Evolutionary conservation across 2,797 vertebrate species (phyloP), one percentile per base, ranked within the genome.

Genomic region (Tapera naevia): DNA sequence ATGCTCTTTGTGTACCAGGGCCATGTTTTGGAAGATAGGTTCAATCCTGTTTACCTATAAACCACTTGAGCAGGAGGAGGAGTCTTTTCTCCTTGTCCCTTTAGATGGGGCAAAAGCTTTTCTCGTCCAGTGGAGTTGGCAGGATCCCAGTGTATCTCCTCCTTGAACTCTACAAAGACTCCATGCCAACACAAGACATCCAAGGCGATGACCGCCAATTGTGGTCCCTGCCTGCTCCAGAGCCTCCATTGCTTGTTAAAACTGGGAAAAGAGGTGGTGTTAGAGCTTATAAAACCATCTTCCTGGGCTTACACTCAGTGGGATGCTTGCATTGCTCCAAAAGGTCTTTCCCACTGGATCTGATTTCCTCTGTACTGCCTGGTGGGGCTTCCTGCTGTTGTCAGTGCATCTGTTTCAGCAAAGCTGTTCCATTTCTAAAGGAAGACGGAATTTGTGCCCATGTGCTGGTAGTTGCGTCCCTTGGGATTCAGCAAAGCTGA

Each of bases 171-270:
- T 25, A 13, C 1, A 13, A 53, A 3, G 51, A 18, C 69, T 79
- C 28, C 2, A 0, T 22, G n/a, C 53, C 78, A 65, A 18, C 19
- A 18, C 0, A 3, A 53, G 37, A 53, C 18, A 2, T 50, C 51
- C 1, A 9, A 14, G 56, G 73, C 27, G 25, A 10, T 64, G 60
- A 37, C 51, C 2, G 5, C 30, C 9, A 4, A 27, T 67, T 1
- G 0, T 54, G 33, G 32, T 54, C 74, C 41, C 58, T 61, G 22
- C 15, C 0, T 10, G 18, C 53, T 83, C 57, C 67, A 76, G 54
- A 88, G 37, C 65, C 48, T 94, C 30, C 67, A 24, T 35, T 32
- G 22, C 56, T 81, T 13, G 21, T 76, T 35, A 18, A 65, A 57
- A 58, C 17, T 58, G 61, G 23, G 30, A 45, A 19, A 33, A 74